These are phyloP conservation scores for Folsomia candida DNA, from an alignment of 2,888 invertebrate genomes.

Conservation along the genomic window DNA sequence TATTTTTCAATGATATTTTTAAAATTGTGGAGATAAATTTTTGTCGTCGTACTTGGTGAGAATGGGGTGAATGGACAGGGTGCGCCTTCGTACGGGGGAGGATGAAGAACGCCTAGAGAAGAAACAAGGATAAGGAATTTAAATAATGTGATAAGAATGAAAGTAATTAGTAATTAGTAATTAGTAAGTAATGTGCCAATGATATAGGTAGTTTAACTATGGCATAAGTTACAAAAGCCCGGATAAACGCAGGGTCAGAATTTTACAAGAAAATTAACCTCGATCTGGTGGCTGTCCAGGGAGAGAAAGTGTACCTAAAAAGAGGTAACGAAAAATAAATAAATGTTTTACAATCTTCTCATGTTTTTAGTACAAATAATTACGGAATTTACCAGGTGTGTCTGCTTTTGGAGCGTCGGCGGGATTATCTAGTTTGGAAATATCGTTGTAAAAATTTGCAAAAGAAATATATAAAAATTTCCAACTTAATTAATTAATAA, in stretches of 20 bases:
- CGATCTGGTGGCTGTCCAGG: not conserved
- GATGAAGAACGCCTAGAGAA: not conserved
- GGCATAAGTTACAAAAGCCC: too few relatives aligned
- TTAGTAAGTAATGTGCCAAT: not conserved
- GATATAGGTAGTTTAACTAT: too few relatives aligned
- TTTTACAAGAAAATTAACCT: not conserved
- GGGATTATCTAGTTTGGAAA: too few relatives aligned
- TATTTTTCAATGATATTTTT: too few relatives aligned
- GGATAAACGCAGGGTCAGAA: too few relatives aligned
- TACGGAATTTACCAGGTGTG: not conserved
- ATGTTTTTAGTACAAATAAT: too few relatives aligned
- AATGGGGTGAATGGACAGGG: not conserved
- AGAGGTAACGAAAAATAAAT: not conserved
- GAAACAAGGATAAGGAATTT: not conserved
- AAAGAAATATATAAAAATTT: too few relatives aligned
- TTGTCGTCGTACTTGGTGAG: not conserved
- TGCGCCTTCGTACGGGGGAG: not conserved
- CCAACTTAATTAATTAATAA: too few relatives aligned
- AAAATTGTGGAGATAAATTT: too few relatives aligned
- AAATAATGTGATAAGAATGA: too few relatives aligned
- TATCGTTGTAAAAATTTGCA: too few relatives aligned
- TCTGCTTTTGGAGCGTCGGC: not conserved
- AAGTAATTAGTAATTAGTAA: too few relatives aligned
- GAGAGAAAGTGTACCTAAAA: not conserved
- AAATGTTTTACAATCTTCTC: not conserved